Base-by-base conservation (phyloP, 2,113 vertebrate species). In the Calonectris borealis region DNA sequence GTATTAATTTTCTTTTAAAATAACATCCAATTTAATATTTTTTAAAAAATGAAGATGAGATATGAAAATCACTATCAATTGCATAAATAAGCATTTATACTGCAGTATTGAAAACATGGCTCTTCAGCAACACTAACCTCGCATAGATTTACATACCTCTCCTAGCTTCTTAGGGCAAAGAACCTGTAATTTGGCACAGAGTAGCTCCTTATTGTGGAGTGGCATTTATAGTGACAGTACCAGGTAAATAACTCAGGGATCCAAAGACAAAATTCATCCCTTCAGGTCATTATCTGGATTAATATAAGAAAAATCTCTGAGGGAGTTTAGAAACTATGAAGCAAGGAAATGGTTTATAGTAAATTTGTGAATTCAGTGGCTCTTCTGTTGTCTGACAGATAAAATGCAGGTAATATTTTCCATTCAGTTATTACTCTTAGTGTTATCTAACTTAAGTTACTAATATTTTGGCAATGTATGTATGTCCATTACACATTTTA, bases 301-400 rank as follows among this genome's bases (percentile, higher is more conserved):
- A 94, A 91, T 44, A 51, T 13, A 89, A 76, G 49, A 89, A 89
- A 86, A 96, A 93, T 82, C 68, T 69, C 64, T 22, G 6, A 65
- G 22, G 38, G 57, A 76, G 22, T 91, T 95, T 70, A 85, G 46
- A 79, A 89, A 94, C 18, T 49, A 76, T n/a, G 66, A 87, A 79
- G 36, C 29, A 85, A 87, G 54, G 44, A 90, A 96, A 90, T 22
- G 6, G 79, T 91, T 96, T 94, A 73, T 79, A 80, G 18, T 87
- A 62, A 62, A 83, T 85, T 78, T 54, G 14, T 51, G n/a, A 94
- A 89, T 77, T 86, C 81, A 62, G 40, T 68, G 49, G 3, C 21
- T 66, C 14, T 76, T 93, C 84, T 40, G 40, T 57, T 54, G 21
- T 38, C 70, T 87, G 66, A 62, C 36, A 87, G 78, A 94, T 83